phyloP scores from a whole-genome alignment of 2,113 vertebrate genomes.

The Camarhynchus parvulus region DNA sequence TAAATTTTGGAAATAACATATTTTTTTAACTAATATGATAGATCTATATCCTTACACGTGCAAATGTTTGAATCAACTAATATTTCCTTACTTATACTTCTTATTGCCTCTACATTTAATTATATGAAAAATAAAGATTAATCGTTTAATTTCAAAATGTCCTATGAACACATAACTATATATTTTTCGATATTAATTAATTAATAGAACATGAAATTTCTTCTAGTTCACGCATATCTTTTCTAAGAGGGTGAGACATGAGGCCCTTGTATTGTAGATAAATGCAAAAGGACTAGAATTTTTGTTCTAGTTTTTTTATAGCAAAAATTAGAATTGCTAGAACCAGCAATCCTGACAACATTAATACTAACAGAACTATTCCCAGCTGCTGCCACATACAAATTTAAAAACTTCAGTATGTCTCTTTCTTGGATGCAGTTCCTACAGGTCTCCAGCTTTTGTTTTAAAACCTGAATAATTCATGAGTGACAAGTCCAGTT shows the following conservation, averaged over 20 bases:
- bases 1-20: not conserved
- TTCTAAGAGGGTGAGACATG: not conserved
- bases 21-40: not conserved
- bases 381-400: not conserved
- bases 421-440: not conserved
- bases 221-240: not conserved
- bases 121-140: not conserved
- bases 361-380: not conserved
- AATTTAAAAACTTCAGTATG: not conserved
- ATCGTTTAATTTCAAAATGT: not conserved
- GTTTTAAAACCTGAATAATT: not conserved
- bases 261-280: not conserved
- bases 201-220: not conserved
- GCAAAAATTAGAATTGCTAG: not conserved
- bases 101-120: not conserved
- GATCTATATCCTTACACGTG: not conserved
- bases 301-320: not conserved
- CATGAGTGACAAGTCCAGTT: not conserved
- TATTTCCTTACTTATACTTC: not conserved
- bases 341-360: not conserved
- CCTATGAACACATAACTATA: not conserved
- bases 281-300: not conserved
- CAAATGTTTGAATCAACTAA: not conserved
- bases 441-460: not conserved
- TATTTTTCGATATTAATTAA: not conserved